Percentiles rank a stretch among this genome's conserved stretches.
phyloP scores from a whole-genome alignment of 2,797 vertebrate species.

The Fistularia commersonii region DNA sequence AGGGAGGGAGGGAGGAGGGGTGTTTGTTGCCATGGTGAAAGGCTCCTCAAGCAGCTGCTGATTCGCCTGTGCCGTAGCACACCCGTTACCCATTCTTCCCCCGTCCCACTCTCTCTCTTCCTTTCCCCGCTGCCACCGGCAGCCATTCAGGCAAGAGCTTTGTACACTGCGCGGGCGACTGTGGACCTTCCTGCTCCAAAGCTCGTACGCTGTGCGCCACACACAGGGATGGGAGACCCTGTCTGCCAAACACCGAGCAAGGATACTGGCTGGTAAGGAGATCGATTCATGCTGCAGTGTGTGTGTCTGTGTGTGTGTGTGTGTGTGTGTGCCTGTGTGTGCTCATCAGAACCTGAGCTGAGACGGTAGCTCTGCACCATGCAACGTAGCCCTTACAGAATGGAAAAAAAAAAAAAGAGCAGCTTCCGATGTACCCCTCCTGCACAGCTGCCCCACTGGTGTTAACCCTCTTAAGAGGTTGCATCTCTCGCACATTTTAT shows the following conservation, averaged over 20 bases:
- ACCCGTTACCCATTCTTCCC: constrained; percentile 59
- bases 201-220: constrained; percentile 91
- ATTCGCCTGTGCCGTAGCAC: constrained; percentile 82
- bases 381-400: no score
- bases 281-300: constrained; percentile 32
- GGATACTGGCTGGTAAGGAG: constrained; percentile 85
- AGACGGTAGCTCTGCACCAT: constrained; percentile 38
- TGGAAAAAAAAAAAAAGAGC: no score
- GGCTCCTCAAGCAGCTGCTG: constrained; percentile 93
- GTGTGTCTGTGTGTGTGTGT: not conserved
- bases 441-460: constrained; percentile 7
- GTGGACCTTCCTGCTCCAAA: constrained; percentile 93
- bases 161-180: constrained; percentile 85
- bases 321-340: constrained; percentile 8
- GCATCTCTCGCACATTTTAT: no score
- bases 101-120: constrained; percentile 27
- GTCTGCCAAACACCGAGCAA: constrained; percentile 81
- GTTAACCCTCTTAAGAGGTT: constrained; percentile 24
- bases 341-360: constrained; percentile 17
- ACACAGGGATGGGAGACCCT: constrained; percentile 89
- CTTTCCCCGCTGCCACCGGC: constrained; percentile 77
- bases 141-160: constrained; percentile 90
- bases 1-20: constrained; percentile 66
- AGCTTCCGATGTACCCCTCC: constrained; percentile 12
- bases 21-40: constrained; percentile 96